These are phyloP conservation scores for Nymphicus hollandicus DNA, from an alignment of 2,113 vertebrate species.

Conservation along the genomic window DNA sequence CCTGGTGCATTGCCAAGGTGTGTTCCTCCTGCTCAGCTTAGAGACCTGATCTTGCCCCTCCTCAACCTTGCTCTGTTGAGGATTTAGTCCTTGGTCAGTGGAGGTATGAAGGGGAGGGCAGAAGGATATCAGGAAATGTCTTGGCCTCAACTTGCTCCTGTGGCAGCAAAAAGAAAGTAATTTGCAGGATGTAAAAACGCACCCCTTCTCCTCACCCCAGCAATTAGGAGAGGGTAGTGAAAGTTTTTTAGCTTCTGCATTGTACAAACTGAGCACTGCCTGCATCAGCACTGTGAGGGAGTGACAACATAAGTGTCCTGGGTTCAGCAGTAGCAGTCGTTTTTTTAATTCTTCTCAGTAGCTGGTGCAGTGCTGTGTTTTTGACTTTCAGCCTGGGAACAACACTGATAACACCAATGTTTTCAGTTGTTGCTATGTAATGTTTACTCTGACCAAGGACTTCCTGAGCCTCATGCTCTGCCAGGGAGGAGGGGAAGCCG, in stretches of 20 bases:
- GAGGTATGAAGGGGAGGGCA: background rate
- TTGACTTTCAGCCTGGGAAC: too few relatives aligned
- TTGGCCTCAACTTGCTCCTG: background rate
- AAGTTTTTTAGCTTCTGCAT: background rate
- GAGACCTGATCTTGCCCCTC: background rate
- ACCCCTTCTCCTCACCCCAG: background rate
- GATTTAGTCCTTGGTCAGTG: background rate
- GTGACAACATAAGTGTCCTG: background rate
- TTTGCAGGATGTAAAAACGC: background rate
- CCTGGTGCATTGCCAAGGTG: background rate
- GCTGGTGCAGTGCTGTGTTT: too few relatives aligned
- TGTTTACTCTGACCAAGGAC: too few relatives aligned
- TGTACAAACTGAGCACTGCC: background rate
- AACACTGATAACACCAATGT: too few relatives aligned
- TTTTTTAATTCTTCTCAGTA: too few relatives aligned
- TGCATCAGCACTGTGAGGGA: background rate
- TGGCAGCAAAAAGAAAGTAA: background rate
- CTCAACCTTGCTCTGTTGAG: background rate
- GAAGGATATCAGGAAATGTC: rapidly evolving
- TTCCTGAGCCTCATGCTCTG: too few relatives aligned
- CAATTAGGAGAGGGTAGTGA: background rate
- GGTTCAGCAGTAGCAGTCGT: too few relatives aligned
- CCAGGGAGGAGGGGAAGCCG: too few relatives aligned
- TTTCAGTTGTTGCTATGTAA: too few relatives aligned
- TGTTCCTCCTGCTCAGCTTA: background rate